Conservation (phyloP, 2,888 invertebrate genomes). For the Apodemia mormo region DNA sequence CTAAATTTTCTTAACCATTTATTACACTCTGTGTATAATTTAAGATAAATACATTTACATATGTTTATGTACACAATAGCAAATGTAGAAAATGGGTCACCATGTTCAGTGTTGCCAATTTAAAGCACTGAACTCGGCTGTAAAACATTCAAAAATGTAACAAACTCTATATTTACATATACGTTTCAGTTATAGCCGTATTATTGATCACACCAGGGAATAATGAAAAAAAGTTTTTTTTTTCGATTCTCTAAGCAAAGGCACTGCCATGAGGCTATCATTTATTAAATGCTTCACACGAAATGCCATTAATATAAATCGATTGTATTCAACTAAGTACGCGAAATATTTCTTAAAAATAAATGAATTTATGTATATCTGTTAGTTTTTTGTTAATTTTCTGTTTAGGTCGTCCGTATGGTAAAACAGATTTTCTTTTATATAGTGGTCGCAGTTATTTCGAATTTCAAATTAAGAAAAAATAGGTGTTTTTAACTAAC, state of each 20-base stretch:
- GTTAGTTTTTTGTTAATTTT: conserved; percentile 8
- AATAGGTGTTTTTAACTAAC: too few species aligned
- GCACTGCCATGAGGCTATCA: conserved; percentile 45
- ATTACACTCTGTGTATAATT: conserved; percentile 78
- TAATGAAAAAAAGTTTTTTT: neutral
- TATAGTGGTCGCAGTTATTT: too few species aligned
- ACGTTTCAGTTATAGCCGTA: conserved; percentile 32
- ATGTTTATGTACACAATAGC: conserved; percentile 76
- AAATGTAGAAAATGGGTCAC: conserved; percentile 62
- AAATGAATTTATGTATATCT: neutral
- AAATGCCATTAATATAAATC: conserved; percentile 18
- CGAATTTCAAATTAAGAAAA: too few species aligned
- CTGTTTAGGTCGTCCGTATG: neutral
- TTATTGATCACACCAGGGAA: conserved; percentile 18
- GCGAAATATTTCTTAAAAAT: neutral
- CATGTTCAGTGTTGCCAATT: conserved; percentile 31
- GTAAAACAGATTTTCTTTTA: neutral
- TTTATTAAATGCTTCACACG: conserved; percentile 38
- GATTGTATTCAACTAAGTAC: conserved; percentile 9
- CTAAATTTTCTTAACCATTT: conserved; percentile 70
- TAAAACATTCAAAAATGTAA: conserved; percentile 58
- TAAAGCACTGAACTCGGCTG: conserved; percentile 37
- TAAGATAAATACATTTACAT: conserved; percentile 77
- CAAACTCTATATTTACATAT: conserved; percentile 68
- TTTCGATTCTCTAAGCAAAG: conserved; percentile 41